These are phyloP conservation scores for Sinonovacula constricta DNA, from an alignment of 1,140 invertebrate species.

Conservation along the genomic window DNA sequence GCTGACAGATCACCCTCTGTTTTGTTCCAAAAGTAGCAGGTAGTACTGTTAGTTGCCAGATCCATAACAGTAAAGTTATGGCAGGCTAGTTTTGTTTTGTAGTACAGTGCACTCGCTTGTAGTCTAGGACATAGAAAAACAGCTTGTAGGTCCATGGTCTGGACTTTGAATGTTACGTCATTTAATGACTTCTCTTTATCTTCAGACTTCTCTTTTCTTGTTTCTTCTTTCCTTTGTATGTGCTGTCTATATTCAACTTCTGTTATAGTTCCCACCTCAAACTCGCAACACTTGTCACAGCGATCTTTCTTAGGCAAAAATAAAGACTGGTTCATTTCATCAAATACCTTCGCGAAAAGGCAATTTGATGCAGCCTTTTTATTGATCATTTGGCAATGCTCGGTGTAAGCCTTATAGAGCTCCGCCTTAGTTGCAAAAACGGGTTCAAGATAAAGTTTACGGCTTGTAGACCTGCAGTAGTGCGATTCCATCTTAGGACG, in stretches of 20 bases:
- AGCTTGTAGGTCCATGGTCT: constrained; percentile 1
- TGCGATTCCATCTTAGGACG: no score
- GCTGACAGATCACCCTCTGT: no score
- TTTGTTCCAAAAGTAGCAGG: not conserved
- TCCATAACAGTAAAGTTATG: constrained; percentile 9
- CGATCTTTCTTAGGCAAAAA: no score
- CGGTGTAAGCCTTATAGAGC: no score
- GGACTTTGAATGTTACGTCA: not conserved
- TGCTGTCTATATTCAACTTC: not conserved
- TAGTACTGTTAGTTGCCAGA: not conserved
- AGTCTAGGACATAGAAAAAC: not conserved
- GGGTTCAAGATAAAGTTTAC: no score
- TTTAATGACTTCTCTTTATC: not conserved
- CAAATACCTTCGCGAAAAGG: no score
- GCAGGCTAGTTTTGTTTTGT: constrained; percentile 7
- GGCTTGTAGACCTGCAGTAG: no score
- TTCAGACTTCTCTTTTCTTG: not conserved
- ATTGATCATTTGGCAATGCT: no score
- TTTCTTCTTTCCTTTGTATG: not conserved
- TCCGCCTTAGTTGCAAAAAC: no score
- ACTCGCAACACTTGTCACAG: not conserved
- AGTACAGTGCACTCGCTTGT: constrained; percentile 8
- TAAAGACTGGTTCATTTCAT: no score
- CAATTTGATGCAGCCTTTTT: no score
- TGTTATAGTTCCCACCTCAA: not conserved